Conservation (phyloP, 2,888 invertebrate species). For the Autographa gamma region DNA sequence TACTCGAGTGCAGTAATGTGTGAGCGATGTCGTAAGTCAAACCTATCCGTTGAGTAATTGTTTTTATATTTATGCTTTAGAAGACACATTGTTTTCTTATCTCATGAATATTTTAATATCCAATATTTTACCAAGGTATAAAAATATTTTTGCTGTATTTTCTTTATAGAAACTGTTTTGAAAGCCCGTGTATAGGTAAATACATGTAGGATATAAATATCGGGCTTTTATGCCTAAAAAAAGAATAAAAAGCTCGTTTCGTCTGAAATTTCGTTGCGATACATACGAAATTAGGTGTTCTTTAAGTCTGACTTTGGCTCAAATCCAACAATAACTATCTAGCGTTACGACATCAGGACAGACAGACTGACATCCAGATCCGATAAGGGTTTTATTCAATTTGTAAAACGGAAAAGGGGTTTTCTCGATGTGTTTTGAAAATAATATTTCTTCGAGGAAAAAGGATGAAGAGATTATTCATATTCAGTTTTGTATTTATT, state of each 20-base stretch:
- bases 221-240: background rate
- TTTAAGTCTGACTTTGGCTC: conserved; percentile 35
- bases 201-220: background rate
- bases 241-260: background rate
- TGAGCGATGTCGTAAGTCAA: conserved; percentile 44
- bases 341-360: conserved; percentile 22
- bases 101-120: background rate
- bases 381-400: conserved; percentile 36
- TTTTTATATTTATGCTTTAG: conserved; percentile 37
- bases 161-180: too few relatives aligned
- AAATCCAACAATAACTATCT: conserved; percentile 33
- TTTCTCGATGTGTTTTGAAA: conserved; percentile 6
- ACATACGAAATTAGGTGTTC: conserved; percentile 40
- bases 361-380: conserved; percentile 25
- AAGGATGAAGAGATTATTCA: conserved; percentile 4
- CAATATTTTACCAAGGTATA: background rate
- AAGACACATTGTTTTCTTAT: background rate
- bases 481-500: background rate
- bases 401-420: conserved; percentile 14
- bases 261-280: conserved; percentile 24
- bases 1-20: conserved; percentile 47
- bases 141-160: background rate
- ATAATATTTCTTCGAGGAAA: conserved; percentile 15
- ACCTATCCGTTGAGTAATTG: conserved; percentile 41
- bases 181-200: background rate